Percentiles rank a stretch among this genome's conserved stretches.
Evolutionary conservation across 2,113 vertebrate species (phyloP).

Genomic region (Dipodomys stephensi): DNA sequence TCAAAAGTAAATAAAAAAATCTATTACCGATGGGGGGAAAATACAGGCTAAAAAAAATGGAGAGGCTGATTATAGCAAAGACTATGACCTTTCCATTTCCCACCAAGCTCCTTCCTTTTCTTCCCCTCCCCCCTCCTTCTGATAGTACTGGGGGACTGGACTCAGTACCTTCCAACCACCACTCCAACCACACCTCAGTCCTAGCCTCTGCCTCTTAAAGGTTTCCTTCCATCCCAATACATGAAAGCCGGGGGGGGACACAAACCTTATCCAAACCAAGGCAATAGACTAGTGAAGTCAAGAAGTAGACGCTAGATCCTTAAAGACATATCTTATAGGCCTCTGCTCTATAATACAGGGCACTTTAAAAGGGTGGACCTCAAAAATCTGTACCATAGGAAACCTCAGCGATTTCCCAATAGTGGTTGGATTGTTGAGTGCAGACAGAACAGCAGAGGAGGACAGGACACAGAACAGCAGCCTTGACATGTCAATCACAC

Average conservation of each 20-base stretch:
- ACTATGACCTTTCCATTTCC: not conserved
- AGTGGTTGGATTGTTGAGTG: not conserved
- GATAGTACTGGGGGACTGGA: no score
- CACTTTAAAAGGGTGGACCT: not conserved
- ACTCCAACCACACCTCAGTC: no score
- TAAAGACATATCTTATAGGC: not conserved
- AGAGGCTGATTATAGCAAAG: not conserved
- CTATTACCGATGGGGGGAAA: not conserved
- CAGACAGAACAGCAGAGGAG: not conserved
- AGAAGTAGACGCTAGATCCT: not conserved
- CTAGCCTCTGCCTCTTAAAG: not conserved
- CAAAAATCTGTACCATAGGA: not conserved
- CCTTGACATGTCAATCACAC: not conserved
- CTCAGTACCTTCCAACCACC: no score
- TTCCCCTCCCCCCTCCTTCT: no score
- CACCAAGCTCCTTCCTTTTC: no score
- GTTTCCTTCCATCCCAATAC: not conserved
- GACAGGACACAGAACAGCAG: not conserved
- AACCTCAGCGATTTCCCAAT: not conserved
- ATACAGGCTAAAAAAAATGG: not conserved
- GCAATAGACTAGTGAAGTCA: not conserved
- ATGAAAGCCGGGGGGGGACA: not conserved
- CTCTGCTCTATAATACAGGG: not conserved
- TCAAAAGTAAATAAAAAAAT: conserved; percentile 24
- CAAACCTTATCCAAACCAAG: not conserved